Evolutionary conservation across 2,888 invertebrate genomes (phyloP), one percentile per base, ranked within the genome.

Genomic region (Rotaria sp.): DNA sequence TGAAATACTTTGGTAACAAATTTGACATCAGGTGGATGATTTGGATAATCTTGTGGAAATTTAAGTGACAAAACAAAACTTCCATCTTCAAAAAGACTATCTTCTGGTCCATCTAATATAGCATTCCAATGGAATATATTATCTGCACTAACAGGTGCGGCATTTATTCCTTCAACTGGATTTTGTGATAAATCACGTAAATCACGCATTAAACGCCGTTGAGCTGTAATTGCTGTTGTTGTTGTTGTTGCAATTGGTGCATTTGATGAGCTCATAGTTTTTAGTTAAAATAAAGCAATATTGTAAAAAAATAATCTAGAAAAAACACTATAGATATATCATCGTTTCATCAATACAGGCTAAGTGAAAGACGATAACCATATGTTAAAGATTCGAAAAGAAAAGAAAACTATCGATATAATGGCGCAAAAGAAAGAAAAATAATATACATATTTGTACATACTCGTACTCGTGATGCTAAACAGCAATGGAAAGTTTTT

Each of bases 141-240:
- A 80, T 80, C 45, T 26, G 80, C 35, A 45, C 15, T 45, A 13
- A 80, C n/a, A 21, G 80, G 80, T 80, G 80, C 41, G 0, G 80
- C 80, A 80, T 45, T 45, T 21, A 80, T 80, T 38, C 80, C 80
- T 80, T 80, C 80, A n/a, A 80, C 45, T 26, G 41, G 41, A 80
- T 80, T 26, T n/a, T 45, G 45, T 45, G 41, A 45, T 45, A 80
- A 10, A 26, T 80, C 80, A 80, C 80, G 80, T 80, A 80, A 80
- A 89, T 97, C 97, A 93, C 97, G 94, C 97, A 98, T 97, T 91
- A 98, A 94, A 93, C 97, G 95, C 94, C 97, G 94, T 93, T 97
- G 94, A 90, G 97, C 97, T 92, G 97, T 98, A 92, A 97, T 85
- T 55, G 85, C 26, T 75, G 85, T 75, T 86, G 84, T 85, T 75